Evolutionary conservation across 1,140 invertebrate genomes (phyloP).

Genomic region (Tetragnatha versicolor): DNA sequence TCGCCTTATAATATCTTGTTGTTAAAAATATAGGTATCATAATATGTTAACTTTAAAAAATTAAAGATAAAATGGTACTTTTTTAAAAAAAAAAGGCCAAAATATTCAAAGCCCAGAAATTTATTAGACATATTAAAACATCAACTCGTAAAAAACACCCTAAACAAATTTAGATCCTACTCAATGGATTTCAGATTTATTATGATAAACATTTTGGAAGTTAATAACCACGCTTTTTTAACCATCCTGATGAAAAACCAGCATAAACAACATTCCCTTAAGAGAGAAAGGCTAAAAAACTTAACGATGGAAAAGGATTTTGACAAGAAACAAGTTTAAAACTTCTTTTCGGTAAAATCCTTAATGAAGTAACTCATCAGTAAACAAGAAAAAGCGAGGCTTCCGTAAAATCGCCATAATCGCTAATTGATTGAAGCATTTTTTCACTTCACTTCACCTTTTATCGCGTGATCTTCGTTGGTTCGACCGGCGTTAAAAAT

Average conservation of each 20-base stretch:
- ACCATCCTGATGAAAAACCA: background rate
- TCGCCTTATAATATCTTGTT: too few relatives aligned
- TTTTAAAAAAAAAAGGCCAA: too few relatives aligned
- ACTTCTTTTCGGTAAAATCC: background rate
- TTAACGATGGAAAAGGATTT: background rate
- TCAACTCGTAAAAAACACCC: too few relatives aligned
- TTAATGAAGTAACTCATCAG: constrained; percentile 4
- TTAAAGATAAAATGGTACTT: too few relatives aligned
- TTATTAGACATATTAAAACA: too few relatives aligned
- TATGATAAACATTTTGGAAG: background rate
- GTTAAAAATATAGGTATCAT: too few relatives aligned
- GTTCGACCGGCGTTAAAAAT: background rate
- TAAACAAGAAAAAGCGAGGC: background rate
- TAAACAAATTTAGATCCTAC: too few relatives aligned
- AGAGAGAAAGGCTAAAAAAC: background rate
- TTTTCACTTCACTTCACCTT: background rate
- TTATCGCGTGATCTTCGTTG: background rate
- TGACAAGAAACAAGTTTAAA: background rate
- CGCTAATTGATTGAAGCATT: background rate
- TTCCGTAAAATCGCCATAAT: background rate
- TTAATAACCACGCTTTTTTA: background rate
- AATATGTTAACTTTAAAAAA: too few relatives aligned
- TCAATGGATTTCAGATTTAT: background rate
- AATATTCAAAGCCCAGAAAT: too few relatives aligned
- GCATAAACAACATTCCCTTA: background rate